Evolutionary conservation across 2,113 vertebrate species (phyloP), one percentile per base, ranked within the genome.

Genomic region (Tychaedon coryphoeus): DNA sequence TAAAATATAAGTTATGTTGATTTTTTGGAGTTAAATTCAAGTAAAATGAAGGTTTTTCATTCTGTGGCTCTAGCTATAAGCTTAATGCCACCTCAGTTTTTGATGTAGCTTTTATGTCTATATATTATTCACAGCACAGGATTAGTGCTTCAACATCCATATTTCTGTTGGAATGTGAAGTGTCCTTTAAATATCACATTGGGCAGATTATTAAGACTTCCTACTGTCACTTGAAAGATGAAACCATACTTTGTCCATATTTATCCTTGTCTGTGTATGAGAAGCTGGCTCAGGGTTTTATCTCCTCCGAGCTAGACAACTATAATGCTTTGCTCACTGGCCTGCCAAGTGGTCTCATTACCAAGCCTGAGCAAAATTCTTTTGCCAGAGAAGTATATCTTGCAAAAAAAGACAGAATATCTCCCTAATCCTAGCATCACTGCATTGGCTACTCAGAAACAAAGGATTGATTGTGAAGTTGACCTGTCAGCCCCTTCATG

Each of bases 191-290:
- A 36, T 45, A 75, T 94, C 74, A 67, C 71, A 31, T 86, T 92
- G 92, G 82, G 25, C 66, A 88, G 88, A 93, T 95, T 96, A 95
- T 95, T 96, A 96, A 94, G 86, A 88, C 88, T 97, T 96, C 43
- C 73, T 96, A 75, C 70, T 97, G 72, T 96, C 86, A 92, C 89
- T 94, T 91, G 78, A 93, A 88, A 97, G 93, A 90, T 92, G 53
- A 70, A 95, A 65, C 83, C 58, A 51, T n/a, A 76, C 48, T 96
- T 88, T 42, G 40, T 76, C 57, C 0, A 15, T 88, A 57, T 95
- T 91, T 97, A 93, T 96, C 64, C 74, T 67, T 88, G 48, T 87
- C 74, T 92, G 67, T 86, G 31, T 47, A 71, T 88, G 82, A 82
- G 87, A 88, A 90, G 43, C 83, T 97, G 88, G 84, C 76, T 90